Percentiles rank a stretch among this genome's conserved stretches.
These are phyloP conservation scores for Carcinoscorpius rotundicauda DNA, from an alignment of 1,140 invertebrate genomes.

Conservation along the genomic window DNA sequence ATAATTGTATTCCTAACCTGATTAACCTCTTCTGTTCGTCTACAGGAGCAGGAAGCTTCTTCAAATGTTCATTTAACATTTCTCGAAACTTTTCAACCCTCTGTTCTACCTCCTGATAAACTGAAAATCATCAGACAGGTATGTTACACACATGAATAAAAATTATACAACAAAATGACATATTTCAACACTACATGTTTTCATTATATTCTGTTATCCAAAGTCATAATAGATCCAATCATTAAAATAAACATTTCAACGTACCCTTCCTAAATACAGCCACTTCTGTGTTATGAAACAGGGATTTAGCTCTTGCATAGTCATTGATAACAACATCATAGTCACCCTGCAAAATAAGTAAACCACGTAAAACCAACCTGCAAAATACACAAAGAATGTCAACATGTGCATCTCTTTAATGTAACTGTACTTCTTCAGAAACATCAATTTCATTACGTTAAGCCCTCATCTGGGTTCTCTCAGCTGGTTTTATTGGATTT, in stretches of 20 bases:
- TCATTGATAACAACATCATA: slow-evolving; percentile 97
- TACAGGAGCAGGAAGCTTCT: slow-evolving; percentile 71
- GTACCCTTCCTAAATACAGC: slow-evolving; percentile 49
- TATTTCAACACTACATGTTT: slow-evolving; percentile 13
- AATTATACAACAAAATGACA: slow-evolving; percentile 7
- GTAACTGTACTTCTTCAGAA: too few relatives aligned
- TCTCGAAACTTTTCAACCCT: slow-evolving; percentile 68
- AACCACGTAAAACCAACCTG: background rate
- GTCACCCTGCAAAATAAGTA: slow-evolving; percentile 49
- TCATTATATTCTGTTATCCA: slow-evolving; percentile 4
- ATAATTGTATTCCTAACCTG: slow-evolving; percentile 39
- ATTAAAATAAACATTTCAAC: slow-evolving; percentile 1
- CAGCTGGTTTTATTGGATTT: too few relatives aligned
- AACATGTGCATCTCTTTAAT: too few relatives aligned
- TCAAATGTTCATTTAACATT: slow-evolving; percentile 63
- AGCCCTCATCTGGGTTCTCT: too few relatives aligned
- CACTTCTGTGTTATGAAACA: slow-evolving; percentile 91
- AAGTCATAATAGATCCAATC: too few relatives aligned
- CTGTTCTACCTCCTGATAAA: slow-evolving; percentile 78
- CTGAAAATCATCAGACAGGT: slow-evolving; percentile 30
- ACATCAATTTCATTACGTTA: too few relatives aligned
- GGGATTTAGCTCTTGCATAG: slow-evolving; percentile 86
- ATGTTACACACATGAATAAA: slow-evolving; percentile 8
- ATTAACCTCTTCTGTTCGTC: slow-evolving; percentile 91
- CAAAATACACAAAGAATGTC: too few relatives aligned